Conservation (phyloP, 2,888 invertebrate genomes). For the Neocrepidodera transversa region DNA sequence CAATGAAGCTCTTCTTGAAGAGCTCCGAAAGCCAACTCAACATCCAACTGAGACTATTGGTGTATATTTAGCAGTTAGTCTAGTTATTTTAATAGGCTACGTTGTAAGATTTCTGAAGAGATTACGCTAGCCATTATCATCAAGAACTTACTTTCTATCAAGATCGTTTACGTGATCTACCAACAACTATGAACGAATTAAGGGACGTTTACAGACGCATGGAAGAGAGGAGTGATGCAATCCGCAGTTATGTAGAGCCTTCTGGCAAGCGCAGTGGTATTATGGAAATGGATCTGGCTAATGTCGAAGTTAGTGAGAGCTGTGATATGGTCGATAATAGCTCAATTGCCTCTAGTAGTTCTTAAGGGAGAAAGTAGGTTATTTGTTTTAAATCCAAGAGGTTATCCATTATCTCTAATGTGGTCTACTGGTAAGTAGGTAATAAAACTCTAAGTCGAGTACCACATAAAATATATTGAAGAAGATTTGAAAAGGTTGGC, state of each 20-base stretch:
- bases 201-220: conserved; percentile 4
- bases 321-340: neutral
- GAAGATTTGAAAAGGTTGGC: no score
- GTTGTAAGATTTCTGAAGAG: neutral
- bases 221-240: conserved; percentile 12
- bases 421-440: no score
- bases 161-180: conserved; percentile 7
- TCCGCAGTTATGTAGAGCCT: conserved; percentile 4
- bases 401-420: no score
- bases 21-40: neutral
- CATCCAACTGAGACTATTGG: neutral
- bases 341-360: neutral
- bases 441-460: no score
- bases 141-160: no score
- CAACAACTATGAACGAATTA: neutral
- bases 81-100: neutral
- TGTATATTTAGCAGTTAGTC: neutral
- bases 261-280: neutral
- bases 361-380: neutral
- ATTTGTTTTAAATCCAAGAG: no score
- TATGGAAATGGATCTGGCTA: no score
- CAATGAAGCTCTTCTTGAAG: no score
- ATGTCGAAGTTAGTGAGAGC: neutral
- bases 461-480: no score
- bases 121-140: conserved; percentile 1